Evolutionary conservation across 2,888 invertebrate species (phyloP).

Genomic region (Theretra japonica): DNA sequence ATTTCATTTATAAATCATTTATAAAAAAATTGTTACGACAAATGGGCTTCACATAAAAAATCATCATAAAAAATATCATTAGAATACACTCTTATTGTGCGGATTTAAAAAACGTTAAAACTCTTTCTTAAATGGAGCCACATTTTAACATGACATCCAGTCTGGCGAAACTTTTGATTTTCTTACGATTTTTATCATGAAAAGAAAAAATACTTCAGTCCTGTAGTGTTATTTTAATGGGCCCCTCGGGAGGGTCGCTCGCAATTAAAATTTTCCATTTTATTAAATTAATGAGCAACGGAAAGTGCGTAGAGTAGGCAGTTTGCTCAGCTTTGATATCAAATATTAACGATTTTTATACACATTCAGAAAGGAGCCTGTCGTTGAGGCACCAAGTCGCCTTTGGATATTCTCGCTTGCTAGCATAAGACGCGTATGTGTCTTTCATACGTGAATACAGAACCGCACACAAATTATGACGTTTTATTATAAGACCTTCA

Average conservation of each 20-base stretch:
- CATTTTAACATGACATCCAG: conserved; percentile 41
- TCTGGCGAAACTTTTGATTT: conserved; percentile 44
- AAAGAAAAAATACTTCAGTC: conserved; percentile 48
- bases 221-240: conserved; percentile 59
- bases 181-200: conserved; percentile 49
- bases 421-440: not conserved
- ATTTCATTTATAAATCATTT: too few relatives aligned
- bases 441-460: not conserved
- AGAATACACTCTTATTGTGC: too few relatives aligned
- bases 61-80: too few relatives aligned
- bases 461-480: not conserved
- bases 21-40: not conserved
- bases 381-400: not conserved
- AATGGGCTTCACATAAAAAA: not conserved
- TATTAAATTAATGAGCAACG: conserved; percentile 65
- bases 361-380: not conserved
- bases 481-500: not conserved
- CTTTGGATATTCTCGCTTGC: not conserved
- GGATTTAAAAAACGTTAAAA: not conserved
- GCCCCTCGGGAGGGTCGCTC: conserved; percentile 52
- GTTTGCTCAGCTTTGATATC: conserved; percentile 28
- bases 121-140: not conserved
- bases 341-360: conserved; percentile 18
- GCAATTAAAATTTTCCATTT: conserved; percentile 71
- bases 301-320: conserved; percentile 46